Evolutionary conservation across 2,113 vertebrate species (phyloP), one percentile per base, ranked within the genome.

Genomic region (Penelope pileata): DNA sequence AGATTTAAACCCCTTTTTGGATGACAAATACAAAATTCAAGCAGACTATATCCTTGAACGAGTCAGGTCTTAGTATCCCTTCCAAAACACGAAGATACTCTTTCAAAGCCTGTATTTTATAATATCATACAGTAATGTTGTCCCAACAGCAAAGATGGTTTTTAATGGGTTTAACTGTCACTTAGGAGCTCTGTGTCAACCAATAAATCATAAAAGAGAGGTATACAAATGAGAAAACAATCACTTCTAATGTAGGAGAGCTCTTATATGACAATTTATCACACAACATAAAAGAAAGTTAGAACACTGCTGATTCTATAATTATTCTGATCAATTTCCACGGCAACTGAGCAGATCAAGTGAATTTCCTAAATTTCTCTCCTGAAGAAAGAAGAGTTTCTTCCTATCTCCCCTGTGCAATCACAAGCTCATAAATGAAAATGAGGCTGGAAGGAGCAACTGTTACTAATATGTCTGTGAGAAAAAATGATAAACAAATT

Each of bases 351-450:
- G 40, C 34, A 93, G 40, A 79, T 67, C 76, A 76, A 54, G 48
- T 62, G 47, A 38, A 91, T 93, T 96, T 86, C 64, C 59, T 56
- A 56, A 47, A 26, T 72, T 66, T 86, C 69, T 83, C 60, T 92
- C 22, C 5, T 89, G 38, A 59, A 23, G 45, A 83, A 38, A 73
- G 30, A 43, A 93, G 42, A 79, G 6, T 45, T 32, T 78, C 50
- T 53, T 90, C 66, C 30, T 82, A 26, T 60, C 47, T 73, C 42
- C n/a, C 40, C 27, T 81, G 45, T 83, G 84, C 93, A 95, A 82
- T 75, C 53, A 93, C 47, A 83, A 30, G 26, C 24, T 77, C 19
- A 66, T 51, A 86, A 75, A 79, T 47, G 51, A 76, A 94, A 93
- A 93, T 81, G 76, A 19, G 79, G 14, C 68, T 86, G 85, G 47